Evolutionary conservation across 2,113 vertebrate genomes (phyloP), one percentile per base, ranked within the genome.

Genomic region (Sitta europaea): DNA sequence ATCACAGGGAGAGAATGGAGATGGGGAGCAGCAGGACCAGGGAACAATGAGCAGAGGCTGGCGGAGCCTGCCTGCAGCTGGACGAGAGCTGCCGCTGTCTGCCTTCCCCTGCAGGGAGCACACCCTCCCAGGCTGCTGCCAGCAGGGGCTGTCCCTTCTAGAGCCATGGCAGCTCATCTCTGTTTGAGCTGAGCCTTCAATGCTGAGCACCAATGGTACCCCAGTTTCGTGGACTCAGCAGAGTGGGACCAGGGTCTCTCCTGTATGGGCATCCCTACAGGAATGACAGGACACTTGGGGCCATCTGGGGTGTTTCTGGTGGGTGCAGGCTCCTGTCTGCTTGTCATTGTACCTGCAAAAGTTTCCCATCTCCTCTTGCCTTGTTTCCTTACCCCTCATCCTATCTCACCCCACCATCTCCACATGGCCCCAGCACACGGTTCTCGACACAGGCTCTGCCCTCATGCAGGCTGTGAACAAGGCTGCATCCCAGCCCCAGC

Each of bases 41-140:
- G n/a, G 74, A 87, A 81, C 36, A 73, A 78, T 84, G 65, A 85
- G 86, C n/a, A 55, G 94, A 85, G 90, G 68, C 86, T 89, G 66
- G 74, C 5, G 5, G 78, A 77, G 73, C 77, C 68, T 94, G 90
- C 38, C 57, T 79, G 58, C 94, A 93, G 89, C 86, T 72, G 86
- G 50, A n/a, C 0, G 4, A 80, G 66, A 81, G 51, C 51, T 66
- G 63, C 36, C 11, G 63, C 85, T 94, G 75, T 90, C 92, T 88
- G 81, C 77, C 63, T 72, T 53, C 31, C 31, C 31, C 78, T 17
- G 35, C 3, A 4, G 48, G 0, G 6, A 81, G 43, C 48, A 79
- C 70, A 84, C 50, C 31, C 45, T 92, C 58, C 35, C 47, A 27
- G 57, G 70, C 65, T 65, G 59, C 67, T 63, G 36, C 77, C 81